Evolutionary conservation across 2,797 vertebrate species (phyloP).

Genomic region (Sparidentex hasta): DNA sequence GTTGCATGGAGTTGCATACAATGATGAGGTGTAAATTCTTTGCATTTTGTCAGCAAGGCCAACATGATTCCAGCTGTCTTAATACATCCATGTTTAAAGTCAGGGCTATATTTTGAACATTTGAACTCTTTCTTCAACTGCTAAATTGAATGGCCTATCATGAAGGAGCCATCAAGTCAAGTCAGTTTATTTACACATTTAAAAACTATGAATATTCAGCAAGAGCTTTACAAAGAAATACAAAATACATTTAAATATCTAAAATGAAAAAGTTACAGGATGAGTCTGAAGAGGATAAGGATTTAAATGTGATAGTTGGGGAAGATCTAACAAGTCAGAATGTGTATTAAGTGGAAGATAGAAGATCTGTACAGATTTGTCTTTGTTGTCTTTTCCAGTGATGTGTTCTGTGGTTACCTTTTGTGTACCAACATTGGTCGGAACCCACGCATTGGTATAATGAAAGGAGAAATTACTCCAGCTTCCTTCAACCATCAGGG

Average conservation of each 20-base stretch:
- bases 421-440: constrained; percentile 94
- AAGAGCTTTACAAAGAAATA: background rate
- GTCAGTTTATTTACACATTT: background rate
- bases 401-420: constrained; percentile 98
- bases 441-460: constrained; percentile 91
- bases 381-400: constrained; percentile 83
- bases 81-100: too few species aligned
- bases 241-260: background rate
- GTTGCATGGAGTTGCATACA: too few species aligned
- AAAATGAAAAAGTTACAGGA: background rate
- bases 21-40: too few species aligned
- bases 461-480: constrained; percentile 95
- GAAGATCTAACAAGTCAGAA: background rate
- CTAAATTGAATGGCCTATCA: background rate
- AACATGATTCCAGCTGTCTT: background rate
- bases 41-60: background rate
- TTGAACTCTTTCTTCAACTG: background rate
- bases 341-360: background rate
- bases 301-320: background rate
- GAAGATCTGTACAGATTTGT: constrained; percentile 23
- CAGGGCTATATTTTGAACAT: background rate
- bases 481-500: constrained; percentile 97
- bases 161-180: background rate
- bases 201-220: background rate
- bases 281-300: background rate